phyloP scores from a whole-genome alignment of 1,140 invertebrate genomes.

The Antheraea mylitta region DNA sequence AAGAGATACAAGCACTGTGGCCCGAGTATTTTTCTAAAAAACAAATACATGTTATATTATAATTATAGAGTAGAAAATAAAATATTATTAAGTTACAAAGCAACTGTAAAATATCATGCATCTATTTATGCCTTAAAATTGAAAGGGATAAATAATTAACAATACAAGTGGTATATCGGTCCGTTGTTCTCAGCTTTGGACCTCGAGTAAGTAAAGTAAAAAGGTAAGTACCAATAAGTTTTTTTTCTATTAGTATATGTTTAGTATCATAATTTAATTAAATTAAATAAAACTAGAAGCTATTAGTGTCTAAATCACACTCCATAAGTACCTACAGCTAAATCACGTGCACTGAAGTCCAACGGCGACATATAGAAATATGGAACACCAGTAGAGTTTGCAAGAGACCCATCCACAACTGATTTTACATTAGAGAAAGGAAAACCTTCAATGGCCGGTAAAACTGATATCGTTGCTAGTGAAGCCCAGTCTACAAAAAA shows the following conservation, averaged over 20 bases:
- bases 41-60: neutral
- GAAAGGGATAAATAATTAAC: too few relatives aligned
- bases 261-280: too few relatives aligned
- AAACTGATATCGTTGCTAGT: conserved; percentile 85
- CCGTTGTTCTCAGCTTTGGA: too few relatives aligned
- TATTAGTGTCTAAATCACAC: neutral
- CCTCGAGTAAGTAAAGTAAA: too few relatives aligned
- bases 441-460: conserved; percentile 80
- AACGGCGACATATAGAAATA: conserved; percentile 88
- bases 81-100: too few relatives aligned
- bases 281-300: neutral
- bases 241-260: too few relatives aligned
- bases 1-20: conserved; percentile 84
- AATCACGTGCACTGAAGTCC: conserved; percentile 87
- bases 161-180: too few relatives aligned
- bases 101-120: too few relatives aligned
- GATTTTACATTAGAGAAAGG: conserved; percentile 89
- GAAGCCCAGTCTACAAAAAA: conserved; percentile 83
- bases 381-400: conserved; percentile 86
- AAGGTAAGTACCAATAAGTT: too few relatives aligned
- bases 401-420: conserved; percentile 84
- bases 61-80: too few relatives aligned
- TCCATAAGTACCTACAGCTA: conserved; percentile 74
- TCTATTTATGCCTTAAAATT: too few relatives aligned
- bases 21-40: conserved; percentile 81